Evolutionary conservation across 2,888 invertebrate genomes (phyloP), one percentile per base, ranked within the genome.

Genomic region (Lymantria monacha): DNA sequence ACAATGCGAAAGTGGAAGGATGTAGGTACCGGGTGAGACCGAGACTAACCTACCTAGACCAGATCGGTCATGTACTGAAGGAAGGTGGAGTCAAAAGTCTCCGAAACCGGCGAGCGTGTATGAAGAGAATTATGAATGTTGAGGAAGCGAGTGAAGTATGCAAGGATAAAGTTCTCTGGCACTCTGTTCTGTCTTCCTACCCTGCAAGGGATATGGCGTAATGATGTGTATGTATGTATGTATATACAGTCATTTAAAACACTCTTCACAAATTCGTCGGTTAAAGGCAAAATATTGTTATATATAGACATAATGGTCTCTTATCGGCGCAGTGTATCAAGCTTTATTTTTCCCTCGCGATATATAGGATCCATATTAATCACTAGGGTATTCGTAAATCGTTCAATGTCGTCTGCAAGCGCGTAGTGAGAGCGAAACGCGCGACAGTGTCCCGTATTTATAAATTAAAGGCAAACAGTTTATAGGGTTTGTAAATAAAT

Each of bases 331-430:
- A 55, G 51, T 49, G 59, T 57, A 61, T 48, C 54, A 43, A 51
- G 66, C 60, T 67, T 72, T 69, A 66, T 68, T 74, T 64, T 68
- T 56, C 58, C 57, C 49, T 48, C 51, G 45, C 56, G 59, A 60
- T 59, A 64, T 55, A 70, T 69, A 61, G 59, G 59, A 54, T 62
- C 66, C 54, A 62, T 69, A 74, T 76, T 72, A 74, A 78, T 75
- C 75, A 76, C 67, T 49, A 42, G 56, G 57, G 59, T 65, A 60
- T 59, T 57, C 65, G 66, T 76, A 75, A 74, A 79, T 79, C 77
- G 67, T 67, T 79, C 80, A 78, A 61, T 66, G 77, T 74, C 76
- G 69, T 61, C 63, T 63, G 63, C 77, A 75, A 61, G 52, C 59
- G 61, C 62, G 69, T 68, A 71, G 69, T 64, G 72, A 73, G 73